phyloP scores from a whole-genome alignment of 2,888 invertebrate species.

The Eupithecia inturbata region DNA sequence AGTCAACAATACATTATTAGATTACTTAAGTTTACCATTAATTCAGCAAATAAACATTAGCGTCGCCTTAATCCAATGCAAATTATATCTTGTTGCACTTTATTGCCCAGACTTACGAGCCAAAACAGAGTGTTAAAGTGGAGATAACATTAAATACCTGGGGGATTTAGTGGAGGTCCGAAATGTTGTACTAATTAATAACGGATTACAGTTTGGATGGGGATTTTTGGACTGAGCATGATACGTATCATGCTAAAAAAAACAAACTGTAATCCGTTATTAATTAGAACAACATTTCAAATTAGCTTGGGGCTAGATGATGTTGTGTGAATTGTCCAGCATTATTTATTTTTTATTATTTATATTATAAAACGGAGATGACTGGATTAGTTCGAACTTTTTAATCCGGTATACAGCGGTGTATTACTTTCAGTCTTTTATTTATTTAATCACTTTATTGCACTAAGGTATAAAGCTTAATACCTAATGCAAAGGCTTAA shows the following conservation, averaged over 20 bases:
- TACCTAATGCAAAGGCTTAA: no score
- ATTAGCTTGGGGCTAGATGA: background rate
- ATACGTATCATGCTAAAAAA: no score
- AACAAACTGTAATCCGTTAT: no score
- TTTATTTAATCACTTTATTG: no score
- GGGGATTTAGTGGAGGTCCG: slow-evolving; percentile 27
- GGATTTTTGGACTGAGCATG: background rate
- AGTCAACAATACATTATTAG: slow-evolving; percentile 7
- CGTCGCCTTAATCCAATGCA: slow-evolving; percentile 60
- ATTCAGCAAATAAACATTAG: slow-evolving; percentile 15
- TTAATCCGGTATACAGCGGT: no score
- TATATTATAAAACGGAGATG: no score
- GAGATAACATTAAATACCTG: slow-evolving; percentile 60
- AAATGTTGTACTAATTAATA: slow-evolving; percentile 38
- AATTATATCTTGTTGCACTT: slow-evolving; percentile 70
- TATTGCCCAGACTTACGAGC: slow-evolving; percentile 67
- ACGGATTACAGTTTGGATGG: slow-evolving; percentile 32
- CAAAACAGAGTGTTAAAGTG: slow-evolving; percentile 72
- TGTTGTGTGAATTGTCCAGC: no score
- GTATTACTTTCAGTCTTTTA: no score
- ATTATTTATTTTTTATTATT: no score
- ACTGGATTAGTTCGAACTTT: no score
- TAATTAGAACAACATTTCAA: no score
- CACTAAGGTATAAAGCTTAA: no score
- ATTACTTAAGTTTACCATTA: slow-evolving; percentile 9